A percentile compares a stretch with the other conserved stretches of the same genome.
Evolutionary conservation across 2,888 invertebrate species (phyloP).

Genomic region (Helicoverpa assulta): DNA sequence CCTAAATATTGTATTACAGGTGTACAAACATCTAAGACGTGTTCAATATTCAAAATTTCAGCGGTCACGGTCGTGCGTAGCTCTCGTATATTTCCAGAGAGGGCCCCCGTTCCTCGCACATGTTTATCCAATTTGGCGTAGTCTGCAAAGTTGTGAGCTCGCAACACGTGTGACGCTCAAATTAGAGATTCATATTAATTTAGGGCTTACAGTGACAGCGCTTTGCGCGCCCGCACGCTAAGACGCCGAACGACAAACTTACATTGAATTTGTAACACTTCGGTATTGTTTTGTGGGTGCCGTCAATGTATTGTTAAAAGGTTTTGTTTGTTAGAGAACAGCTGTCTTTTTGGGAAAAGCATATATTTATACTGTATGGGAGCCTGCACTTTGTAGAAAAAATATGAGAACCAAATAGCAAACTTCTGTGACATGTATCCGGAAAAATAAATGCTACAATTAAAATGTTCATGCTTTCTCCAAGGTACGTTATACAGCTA

Average conservation of each 20-base stretch:
- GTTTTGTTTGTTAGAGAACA: background rate
- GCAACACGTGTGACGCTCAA: slow-evolving; percentile 88
- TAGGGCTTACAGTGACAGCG: slow-evolving; percentile 82
- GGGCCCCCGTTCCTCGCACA: slow-evolving; percentile 81
- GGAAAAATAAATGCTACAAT: no score
- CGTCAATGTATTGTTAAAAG: background rate
- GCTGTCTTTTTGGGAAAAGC: no score
- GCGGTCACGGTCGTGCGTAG: slow-evolving; percentile 40
- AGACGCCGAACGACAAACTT: slow-evolving; percentile 74
- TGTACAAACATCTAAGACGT: slow-evolving; percentile 7
- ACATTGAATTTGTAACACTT: slow-evolving; percentile 71
- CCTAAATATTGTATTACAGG: no score
- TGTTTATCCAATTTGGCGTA: slow-evolving; percentile 89
- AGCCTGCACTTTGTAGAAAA: no score
- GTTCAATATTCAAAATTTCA: slow-evolving; percentile 23
- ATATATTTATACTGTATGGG: no score
- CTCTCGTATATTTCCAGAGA: slow-evolving; percentile 63
- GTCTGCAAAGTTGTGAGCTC: slow-evolving; percentile 89
- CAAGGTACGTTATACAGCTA: background rate
- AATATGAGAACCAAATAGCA: no score
- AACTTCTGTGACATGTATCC: no score
- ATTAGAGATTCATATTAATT: slow-evolving; percentile 90
- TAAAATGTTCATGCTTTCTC: no score
- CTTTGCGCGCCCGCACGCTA: slow-evolving; percentile 71
- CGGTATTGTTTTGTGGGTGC: slow-evolving; percentile 63